phyloP scores from a whole-genome alignment of 2,113 vertebrate species.

The Carassius auratus region DNA sequence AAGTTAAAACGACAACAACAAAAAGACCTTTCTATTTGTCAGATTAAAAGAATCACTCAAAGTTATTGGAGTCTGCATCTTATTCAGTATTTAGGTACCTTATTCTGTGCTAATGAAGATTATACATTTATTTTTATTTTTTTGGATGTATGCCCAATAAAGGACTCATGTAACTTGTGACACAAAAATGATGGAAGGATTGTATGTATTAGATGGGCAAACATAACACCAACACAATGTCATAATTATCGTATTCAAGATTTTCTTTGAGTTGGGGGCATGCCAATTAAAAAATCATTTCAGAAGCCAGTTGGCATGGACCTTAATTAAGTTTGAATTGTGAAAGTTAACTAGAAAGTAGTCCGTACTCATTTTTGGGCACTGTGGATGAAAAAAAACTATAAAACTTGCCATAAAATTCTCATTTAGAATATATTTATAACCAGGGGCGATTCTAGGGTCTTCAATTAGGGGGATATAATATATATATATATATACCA shows the following conservation, averaged over 20 bases:
- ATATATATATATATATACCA: no score
- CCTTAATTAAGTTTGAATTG: slow-evolving; percentile 12
- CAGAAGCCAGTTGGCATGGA: slow-evolving; percentile 5
- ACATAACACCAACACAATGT: not conserved
- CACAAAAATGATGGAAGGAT: not conserved
- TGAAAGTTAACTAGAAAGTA: not conserved
- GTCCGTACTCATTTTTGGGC: not conserved
- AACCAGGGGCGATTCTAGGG: no score
- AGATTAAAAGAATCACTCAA: not conserved
- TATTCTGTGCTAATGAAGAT: not conserved
- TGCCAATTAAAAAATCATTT: slow-evolving; percentile 17
- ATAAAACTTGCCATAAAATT: not conserved
- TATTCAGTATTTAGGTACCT: no score
- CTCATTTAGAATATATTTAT: not conserved
- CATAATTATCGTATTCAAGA: not conserved
- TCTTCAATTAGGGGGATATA: no score
- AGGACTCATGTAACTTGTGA: not conserved
- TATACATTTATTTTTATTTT: not conserved
- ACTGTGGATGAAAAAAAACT: not conserved
- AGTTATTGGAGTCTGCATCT: not conserved
- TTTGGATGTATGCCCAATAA: not conserved
- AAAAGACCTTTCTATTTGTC: not conserved
- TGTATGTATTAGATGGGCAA: not conserved
- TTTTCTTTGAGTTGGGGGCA: slow-evolving; percentile 4
- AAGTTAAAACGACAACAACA: not conserved